Evolutionary conservation across 2,797 vertebrate genomes (phyloP).

Genomic region (Leucoraja ocellata): DNA sequence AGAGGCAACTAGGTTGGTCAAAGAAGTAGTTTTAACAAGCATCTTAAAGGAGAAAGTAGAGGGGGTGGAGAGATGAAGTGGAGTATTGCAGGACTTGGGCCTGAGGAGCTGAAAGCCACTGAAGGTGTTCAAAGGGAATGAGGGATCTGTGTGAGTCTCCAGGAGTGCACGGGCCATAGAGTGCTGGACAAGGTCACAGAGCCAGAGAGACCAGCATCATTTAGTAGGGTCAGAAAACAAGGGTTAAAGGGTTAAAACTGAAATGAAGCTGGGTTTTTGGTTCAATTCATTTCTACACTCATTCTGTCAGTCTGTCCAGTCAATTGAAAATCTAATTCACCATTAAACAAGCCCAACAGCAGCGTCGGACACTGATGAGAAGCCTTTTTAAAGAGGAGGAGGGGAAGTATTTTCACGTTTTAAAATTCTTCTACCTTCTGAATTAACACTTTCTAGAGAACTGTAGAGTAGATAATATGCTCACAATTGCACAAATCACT

Average conservation of each 20-base stretch:
- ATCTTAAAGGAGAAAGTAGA: background rate
- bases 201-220: background rate
- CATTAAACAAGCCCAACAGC: background rate
- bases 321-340: background rate
- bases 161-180: background rate
- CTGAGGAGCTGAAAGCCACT: background rate
- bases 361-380: background rate
- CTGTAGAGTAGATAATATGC: background rate
- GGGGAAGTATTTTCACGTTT: background rate
- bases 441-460: background rate
- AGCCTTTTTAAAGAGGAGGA: background rate
- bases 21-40: background rate
- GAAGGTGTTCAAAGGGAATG: background rate
- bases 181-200: background rate
- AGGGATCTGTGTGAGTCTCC: background rate
- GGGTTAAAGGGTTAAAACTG: background rate
- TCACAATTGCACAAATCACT: background rate
- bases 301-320: background rate
- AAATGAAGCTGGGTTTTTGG: background rate
- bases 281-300: background rate
- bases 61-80: background rate
- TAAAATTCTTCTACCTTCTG: background rate
- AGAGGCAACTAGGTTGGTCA: background rate
- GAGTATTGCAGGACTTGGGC: background rate
- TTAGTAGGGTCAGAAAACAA: background rate